Evolutionary conservation across 1,140 invertebrate genomes (phyloP).

Genomic region (Trichonephila clavata): DNA sequence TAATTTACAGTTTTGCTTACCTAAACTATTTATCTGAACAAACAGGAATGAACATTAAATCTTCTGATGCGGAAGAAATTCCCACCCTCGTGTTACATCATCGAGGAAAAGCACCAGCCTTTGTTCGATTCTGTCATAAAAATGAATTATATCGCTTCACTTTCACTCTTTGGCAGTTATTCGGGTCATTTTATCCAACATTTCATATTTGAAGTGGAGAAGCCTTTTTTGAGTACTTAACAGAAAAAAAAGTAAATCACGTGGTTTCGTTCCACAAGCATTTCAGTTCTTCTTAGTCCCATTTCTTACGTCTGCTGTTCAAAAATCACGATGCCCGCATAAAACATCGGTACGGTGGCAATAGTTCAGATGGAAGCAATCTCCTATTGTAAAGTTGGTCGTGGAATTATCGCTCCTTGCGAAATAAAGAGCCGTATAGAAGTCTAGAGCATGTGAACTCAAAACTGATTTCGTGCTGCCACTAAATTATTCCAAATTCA

Average conservation of each 20-base stretch:
- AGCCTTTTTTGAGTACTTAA: not conserved
- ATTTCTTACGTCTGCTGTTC: not conserved
- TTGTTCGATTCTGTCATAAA: conserved; percentile 46
- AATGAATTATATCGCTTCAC: conserved; percentile 47
- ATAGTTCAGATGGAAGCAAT: not conserved
- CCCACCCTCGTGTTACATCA: conserved; percentile 55
- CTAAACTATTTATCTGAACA: not conserved
- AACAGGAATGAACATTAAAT: not conserved
- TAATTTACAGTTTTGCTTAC: not conserved
- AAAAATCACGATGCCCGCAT: conserved; percentile 5
- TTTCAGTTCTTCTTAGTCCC: not conserved
- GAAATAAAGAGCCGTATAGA: not conserved
- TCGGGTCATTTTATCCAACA: conserved; percentile 58
- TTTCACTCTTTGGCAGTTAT: conserved; percentile 52
- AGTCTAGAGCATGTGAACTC: not conserved
- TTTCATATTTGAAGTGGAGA: conserved; percentile 20
- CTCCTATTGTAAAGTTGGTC: conserved; percentile 2
- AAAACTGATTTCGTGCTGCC: not conserved
- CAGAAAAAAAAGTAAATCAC: conserved; percentile 11
- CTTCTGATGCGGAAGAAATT: conserved; percentile 30
- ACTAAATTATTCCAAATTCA: too few species aligned
- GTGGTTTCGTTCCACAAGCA: not conserved
- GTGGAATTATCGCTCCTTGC: not conserved
- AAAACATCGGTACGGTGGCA: not conserved
- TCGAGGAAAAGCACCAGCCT: conserved; percentile 37